These are phyloP conservation scores for Chloroceryle aenea DNA, from an alignment of 2,113 vertebrate species.

Conservation along the genomic window DNA sequence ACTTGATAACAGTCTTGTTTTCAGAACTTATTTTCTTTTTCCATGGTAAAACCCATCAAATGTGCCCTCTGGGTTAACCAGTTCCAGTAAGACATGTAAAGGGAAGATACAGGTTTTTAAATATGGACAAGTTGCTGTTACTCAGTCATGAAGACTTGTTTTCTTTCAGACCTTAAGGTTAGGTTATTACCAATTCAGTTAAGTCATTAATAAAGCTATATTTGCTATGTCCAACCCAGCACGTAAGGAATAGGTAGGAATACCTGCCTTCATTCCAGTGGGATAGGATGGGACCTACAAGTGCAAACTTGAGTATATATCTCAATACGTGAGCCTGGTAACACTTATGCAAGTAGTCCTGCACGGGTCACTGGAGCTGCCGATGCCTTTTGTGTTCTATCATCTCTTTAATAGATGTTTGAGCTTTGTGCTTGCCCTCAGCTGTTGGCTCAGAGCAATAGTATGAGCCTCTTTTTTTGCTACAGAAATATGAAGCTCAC, in stretches of 20 bases:
- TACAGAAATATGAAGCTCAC: background rate
- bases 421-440: background rate
- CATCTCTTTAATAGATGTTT: background rate
- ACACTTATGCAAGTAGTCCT: background rate
- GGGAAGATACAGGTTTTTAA: background rate
- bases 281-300: background rate
- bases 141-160: background rate
- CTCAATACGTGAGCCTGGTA: accelerated
- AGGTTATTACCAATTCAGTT: background rate
- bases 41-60: background rate
- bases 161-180: background rate
- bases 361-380: background rate
- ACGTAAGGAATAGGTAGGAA: background rate
- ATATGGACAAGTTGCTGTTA: background rate
- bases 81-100: background rate
- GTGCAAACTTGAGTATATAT: background rate
- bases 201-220: background rate
- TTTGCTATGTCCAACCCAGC: background rate
- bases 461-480: background rate
- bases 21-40: background rate
- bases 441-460: background rate
- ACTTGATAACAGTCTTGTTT: background rate
- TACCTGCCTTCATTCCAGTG: background rate
- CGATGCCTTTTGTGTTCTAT: background rate
- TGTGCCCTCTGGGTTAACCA: background rate